Evolutionary conservation across 2,113 vertebrate species (phyloP).

Genomic region (Alligator sinensis): DNA sequence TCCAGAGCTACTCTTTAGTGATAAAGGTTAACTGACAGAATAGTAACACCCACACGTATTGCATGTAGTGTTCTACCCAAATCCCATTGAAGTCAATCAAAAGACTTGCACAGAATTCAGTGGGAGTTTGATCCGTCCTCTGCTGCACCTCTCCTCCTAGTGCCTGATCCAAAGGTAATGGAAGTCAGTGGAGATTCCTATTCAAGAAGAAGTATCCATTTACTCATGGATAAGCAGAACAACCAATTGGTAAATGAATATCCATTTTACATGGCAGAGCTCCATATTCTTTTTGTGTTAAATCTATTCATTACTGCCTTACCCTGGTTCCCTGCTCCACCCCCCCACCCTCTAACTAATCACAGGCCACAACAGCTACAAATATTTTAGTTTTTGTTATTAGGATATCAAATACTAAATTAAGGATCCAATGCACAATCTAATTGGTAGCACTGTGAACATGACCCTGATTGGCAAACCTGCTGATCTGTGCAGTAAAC

Average conservation of each 20-base stretch:
- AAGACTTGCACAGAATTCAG: neutral
- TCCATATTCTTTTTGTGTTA: neutral
- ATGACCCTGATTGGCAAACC: conserved; percentile 47
- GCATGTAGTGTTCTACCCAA: conserved; percentile 24
- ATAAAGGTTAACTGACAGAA: neutral
- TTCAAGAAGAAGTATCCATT: conserved; percentile 24
- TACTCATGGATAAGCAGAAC: neutral
- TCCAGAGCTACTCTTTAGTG: neutral
- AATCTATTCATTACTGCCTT: neutral
- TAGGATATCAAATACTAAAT: conserved; percentile 27
- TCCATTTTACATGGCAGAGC: neutral
- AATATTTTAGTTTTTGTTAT: conserved; percentile 60
- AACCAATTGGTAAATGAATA: conserved; percentile 4
- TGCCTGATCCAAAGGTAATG: neutral
- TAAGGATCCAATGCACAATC: conserved; percentile 47
- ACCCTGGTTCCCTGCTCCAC: no score
- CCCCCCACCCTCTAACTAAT: neutral
- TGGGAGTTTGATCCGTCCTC: neutral
- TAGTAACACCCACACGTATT: conserved; percentile 1
- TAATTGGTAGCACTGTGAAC: conserved; percentile 49
- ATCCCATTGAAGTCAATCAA: neutral
- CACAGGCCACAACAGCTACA: neutral
- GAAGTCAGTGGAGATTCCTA: neutral
- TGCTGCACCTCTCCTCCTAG: neutral
- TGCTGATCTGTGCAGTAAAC: conserved; percentile 35